These are phyloP conservation scores for Boleophthalmus pectinirostris DNA, from an alignment of 2,113 vertebrate species.

Conservation along the genomic window DNA sequence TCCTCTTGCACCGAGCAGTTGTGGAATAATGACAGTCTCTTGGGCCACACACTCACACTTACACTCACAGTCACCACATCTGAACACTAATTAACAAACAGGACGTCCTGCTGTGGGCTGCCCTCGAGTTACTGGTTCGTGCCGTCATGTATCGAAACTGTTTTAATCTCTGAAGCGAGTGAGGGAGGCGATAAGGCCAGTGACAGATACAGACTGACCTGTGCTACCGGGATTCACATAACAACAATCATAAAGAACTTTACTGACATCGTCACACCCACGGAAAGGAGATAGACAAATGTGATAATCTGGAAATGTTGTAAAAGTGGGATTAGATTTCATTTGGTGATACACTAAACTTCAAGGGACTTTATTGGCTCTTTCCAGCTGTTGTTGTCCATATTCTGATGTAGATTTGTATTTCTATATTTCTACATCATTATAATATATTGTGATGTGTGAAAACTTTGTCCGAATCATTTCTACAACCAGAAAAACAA, in stretches of 20 bases:
- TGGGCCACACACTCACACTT: constrained; percentile 29
- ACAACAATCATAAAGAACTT: neutral
- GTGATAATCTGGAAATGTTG: neutral
- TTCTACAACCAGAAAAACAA: too few relatives aligned
- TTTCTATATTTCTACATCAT: too few relatives aligned
- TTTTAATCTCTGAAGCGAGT: neutral
- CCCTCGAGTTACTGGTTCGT: neutral
- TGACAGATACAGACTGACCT: neutral
- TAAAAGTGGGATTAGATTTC: neutral
- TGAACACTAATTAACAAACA: constrained; percentile 75
- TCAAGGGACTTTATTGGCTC: too few relatives aligned
- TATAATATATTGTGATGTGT: too few relatives aligned
- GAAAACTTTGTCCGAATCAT: too few relatives aligned
- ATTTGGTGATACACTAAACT: too few relatives aligned
- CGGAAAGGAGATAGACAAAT: neutral
- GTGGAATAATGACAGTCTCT: constrained; percentile 40
- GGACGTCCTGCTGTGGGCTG: constrained; percentile 19
- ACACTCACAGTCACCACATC: constrained; percentile 29
- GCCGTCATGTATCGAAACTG: constrained; percentile 11
- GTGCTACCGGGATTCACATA: neutral
- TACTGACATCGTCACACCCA: neutral
- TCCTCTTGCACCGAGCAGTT: constrained; percentile 38
- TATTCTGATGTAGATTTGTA: too few relatives aligned
- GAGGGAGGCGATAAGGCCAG: neutral
- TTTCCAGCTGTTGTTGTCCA: too few relatives aligned